These are phyloP conservation scores for Tachuris rubrigastra DNA, from an alignment of 2,113 vertebrate genomes.

Conservation along the genomic window DNA sequence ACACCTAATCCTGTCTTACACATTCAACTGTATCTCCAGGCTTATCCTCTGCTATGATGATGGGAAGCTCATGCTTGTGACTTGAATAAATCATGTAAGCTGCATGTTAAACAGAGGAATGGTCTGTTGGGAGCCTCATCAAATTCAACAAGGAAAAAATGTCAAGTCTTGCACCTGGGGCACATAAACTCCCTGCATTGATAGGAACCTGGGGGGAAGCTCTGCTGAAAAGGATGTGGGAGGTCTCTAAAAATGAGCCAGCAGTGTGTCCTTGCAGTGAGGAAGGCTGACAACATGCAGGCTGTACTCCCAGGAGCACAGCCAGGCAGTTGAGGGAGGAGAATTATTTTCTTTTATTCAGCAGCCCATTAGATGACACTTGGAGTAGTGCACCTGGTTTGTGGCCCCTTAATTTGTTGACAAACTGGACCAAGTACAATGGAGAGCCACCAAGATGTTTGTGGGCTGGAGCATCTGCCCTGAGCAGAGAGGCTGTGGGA, in stretches of 20 bases:
- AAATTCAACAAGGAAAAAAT: slow-evolving; percentile 23
- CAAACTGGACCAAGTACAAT: background rate
- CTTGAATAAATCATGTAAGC: slow-evolving; percentile 35
- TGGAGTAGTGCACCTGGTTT: background rate
- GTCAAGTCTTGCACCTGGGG: background rate
- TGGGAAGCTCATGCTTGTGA: slow-evolving; percentile 36
- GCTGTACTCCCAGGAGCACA: background rate
- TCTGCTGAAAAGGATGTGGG: background rate
- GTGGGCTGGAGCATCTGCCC: background rate
- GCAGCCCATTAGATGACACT: background rate
- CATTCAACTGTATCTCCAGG: slow-evolving; percentile 7
- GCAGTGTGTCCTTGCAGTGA: background rate
- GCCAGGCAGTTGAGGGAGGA: background rate
- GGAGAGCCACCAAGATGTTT: background rate
- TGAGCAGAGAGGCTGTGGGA: background rate
- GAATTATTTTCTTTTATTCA: background rate
- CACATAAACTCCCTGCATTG: background rate
- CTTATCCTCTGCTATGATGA: slow-evolving; percentile 36
- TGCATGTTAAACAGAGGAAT: slow-evolving; percentile 39
- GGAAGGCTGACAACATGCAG: background rate
- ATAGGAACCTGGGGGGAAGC: background rate
- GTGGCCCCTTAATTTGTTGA: background rate
- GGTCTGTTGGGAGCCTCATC: background rate
- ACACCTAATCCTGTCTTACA: slow-evolving; percentile 47
- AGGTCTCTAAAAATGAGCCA: background rate